Base-by-base conservation (phyloP, 2,888 invertebrate genomes). In the Tenthredo livida region DNA sequence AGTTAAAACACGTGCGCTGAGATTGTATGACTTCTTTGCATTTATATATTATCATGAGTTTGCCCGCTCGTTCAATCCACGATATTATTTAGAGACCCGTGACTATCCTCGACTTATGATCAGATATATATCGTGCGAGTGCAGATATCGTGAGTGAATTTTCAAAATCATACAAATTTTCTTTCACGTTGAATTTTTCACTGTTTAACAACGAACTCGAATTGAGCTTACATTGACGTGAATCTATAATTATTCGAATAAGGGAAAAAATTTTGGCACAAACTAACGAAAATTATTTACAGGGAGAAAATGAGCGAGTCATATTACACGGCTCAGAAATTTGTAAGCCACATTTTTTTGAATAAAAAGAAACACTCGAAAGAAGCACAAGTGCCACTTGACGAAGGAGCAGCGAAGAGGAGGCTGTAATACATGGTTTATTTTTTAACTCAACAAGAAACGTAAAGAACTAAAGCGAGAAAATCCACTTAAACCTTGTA, bases 331-430 rank as follows among this genome's bases (percentile, higher is more conserved):
- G 50, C 33, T 77, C 33, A 25, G 54, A 33, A 77, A n/a, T 54
- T 77, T 77, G 7, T 54, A 29, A 33, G 33, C 17, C 29, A 77
- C 50, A 54, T 54, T 77, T 77, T 33, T 77, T 77, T 77, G 50
- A 47, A 77, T 54, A 54, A 54, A 67, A 67, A 33, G 67, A 67
- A 67, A 73, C 43, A 73, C 72, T 73, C 25, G n/a, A 40, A 43
- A 73, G 17, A 67, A n/a, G 77, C 54, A 54, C 50, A 77, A 77
- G 77, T 54, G 15, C 50, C 77, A 40, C 50, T 77, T n/a, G 50
- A 33, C 47, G 50, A 17, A 50, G 50, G 25, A 77, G 50, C 25
- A 77, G 21, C 77, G 29, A 17, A 54, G 21, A 29, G 25, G 77
- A 29, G 29, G 77, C 2, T 54, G 29, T 77, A 25, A 77, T 54